A percentile compares a stretch with the other conserved stretches of the same genome.
phyloP scores from a whole-genome alignment of 2,888 invertebrate genomes.

The Lycocerus yunnanus region DNA sequence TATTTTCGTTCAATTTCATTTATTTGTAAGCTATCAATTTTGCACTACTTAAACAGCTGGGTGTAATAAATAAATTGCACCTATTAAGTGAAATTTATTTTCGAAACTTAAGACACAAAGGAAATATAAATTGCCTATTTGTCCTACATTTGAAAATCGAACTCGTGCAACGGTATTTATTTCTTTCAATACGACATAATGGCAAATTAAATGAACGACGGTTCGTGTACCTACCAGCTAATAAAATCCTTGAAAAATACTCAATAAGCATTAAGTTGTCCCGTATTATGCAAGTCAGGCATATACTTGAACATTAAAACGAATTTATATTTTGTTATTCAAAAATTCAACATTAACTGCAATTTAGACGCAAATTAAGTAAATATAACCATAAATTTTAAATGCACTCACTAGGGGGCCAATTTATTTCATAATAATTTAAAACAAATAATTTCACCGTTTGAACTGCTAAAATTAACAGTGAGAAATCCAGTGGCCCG shows the following conservation, averaged over 20 bases:
- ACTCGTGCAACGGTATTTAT: background rate
- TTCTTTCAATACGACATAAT: background rate
- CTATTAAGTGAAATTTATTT: background rate
- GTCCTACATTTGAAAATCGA: background rate
- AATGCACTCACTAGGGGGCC: background rate
- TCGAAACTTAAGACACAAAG: background rate
- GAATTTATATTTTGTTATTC: background rate
- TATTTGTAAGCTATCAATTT: background rate
- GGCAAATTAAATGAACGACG: background rate
- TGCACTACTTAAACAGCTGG: background rate
- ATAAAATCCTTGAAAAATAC: background rate
- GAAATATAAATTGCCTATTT: background rate
- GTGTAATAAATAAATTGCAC: background rate
- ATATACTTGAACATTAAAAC: background rate
- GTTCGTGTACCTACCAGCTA: background rate
- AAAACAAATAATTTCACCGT: background rate
- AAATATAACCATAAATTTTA: background rate
- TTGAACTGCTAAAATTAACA: background rate
- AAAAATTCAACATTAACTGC: background rate
- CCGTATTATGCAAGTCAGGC: background rate
- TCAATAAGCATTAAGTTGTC: background rate
- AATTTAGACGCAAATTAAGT: background rate
- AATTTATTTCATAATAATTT: background rate
- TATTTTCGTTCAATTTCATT: background rate
- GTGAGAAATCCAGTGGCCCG: background rate